A percentile compares a stretch with the other conserved stretches of the same genome.
Conservation (phyloP, 2,888 invertebrate genomes). For the Proisotoma minuta region DNA sequence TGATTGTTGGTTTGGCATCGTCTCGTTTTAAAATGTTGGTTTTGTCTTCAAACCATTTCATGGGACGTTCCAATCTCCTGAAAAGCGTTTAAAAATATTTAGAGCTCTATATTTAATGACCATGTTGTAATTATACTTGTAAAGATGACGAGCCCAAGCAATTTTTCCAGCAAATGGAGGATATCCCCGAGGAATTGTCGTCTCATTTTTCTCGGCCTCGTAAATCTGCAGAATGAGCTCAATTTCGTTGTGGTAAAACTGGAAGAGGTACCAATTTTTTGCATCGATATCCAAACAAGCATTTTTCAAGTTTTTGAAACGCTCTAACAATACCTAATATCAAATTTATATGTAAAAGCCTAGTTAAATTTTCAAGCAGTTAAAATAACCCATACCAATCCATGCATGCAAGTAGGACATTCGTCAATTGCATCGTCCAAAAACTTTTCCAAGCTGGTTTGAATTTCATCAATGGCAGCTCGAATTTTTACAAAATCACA, state of each 20-base stretch:
- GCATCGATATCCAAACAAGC: conserved; percentile 42
- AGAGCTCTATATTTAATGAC: not conserved
- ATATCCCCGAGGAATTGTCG: conserved; percentile 67
- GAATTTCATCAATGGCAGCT: conserved; percentile 63
- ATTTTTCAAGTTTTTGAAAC: conserved; percentile 67
- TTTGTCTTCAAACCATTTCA: conserved; percentile 43
- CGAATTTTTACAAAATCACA: conserved; percentile 70
- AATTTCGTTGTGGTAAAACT: conserved; percentile 46
- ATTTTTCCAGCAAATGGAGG: conserved; percentile 77
- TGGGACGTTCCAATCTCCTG: conserved; percentile 41
- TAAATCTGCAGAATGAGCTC: conserved; percentile 55
- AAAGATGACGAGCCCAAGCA: conserved; percentile 75
- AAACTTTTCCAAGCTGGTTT: conserved; percentile 67
- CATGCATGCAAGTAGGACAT: conserved; percentile 43
- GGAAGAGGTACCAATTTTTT: conserved; percentile 40
- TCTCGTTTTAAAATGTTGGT: conserved; percentile 57
- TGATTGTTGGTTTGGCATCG: conserved; percentile 68
- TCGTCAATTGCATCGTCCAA: conserved; percentile 55
- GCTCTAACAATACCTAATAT: conserved; percentile 58
- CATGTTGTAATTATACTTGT: conserved; percentile 49
- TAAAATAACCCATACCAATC: conserved; percentile 15
- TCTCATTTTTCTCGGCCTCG: conserved; percentile 69
- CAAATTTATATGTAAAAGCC: conserved; percentile 54
- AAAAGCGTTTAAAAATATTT: not conserved
- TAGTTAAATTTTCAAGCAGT: conserved; percentile 65